These are phyloP conservation scores for Adelges cooleyi DNA, from an alignment of 1,140 invertebrate genomes.

Conservation along the genomic window DNA sequence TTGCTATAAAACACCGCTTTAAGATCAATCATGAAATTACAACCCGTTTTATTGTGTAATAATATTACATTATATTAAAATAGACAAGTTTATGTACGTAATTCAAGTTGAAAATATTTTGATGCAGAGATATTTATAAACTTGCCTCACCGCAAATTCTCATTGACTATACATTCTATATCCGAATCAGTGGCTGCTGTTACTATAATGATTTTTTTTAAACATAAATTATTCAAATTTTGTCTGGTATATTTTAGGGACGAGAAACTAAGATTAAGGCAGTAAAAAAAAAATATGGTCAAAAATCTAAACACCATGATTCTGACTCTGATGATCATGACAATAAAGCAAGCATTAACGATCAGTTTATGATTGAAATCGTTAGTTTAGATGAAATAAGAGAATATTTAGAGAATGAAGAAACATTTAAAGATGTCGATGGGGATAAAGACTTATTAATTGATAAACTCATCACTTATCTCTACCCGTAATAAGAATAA, in stretches of 20 bases:
- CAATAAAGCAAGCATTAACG: conserved; percentile 35
- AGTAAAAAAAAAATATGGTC: conserved; percentile 60
- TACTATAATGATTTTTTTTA: too few relatives aligned
- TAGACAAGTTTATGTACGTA: too few relatives aligned
- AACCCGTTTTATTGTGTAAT: too few relatives aligned
- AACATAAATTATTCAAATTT: not conserved
- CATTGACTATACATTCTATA: too few relatives aligned
- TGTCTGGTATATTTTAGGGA: conserved; percentile 42
- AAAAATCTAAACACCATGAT: conserved; percentile 46
- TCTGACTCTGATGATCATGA: conserved; percentile 46
- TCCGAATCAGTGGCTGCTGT: too few relatives aligned
- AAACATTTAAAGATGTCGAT: conserved; percentile 43
- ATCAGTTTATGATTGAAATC: conserved; percentile 44
- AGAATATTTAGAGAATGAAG: conserved; percentile 48
- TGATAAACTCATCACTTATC: conserved; percentile 43
- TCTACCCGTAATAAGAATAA: conserved; percentile 44
- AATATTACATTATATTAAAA: too few relatives aligned
- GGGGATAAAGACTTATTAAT: conserved; percentile 31
- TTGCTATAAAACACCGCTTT: too few relatives aligned
- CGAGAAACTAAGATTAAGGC: conserved; percentile 92
- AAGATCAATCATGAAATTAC: too few relatives aligned
- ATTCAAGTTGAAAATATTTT: too few relatives aligned
- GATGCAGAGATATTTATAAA: too few relatives aligned
- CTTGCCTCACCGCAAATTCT: too few relatives aligned
- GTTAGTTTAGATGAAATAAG: conserved; percentile 56